phyloP scores from a whole-genome alignment of 2,888 invertebrate species.

The Perizoma affinitatum region DNA sequence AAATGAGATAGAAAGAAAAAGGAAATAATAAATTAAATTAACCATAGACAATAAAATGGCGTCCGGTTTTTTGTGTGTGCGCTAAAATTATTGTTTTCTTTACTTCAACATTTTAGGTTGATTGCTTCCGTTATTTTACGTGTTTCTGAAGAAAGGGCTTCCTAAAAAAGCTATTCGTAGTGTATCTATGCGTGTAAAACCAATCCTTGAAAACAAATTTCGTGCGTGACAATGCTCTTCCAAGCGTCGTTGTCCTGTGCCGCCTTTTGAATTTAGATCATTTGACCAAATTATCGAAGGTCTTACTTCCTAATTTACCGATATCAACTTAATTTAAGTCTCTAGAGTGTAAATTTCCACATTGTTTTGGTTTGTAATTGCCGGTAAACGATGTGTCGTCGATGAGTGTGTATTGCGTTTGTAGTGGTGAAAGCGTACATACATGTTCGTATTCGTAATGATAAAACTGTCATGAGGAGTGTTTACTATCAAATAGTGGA shows the following conservation, averaged over 20 bases:
- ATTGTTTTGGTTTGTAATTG: conserved; percentile 42
- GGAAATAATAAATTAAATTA: conserved; percentile 34
- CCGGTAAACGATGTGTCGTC: conserved; percentile 66
- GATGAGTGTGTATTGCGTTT: conserved; percentile 75
- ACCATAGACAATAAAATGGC: conserved; percentile 84
- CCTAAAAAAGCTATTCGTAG: conserved; percentile 46
- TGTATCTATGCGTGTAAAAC: conserved; percentile 43
- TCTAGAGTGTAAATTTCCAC: conserved; percentile 48
- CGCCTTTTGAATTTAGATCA: conserved; percentile 72
- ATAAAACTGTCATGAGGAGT: conserved; percentile 80
- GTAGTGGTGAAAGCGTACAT: conserved; percentile 81
- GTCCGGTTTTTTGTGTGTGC: conserved; percentile 83
- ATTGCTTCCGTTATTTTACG: conserved; percentile 42
- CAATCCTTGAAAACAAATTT: conserved; percentile 50
- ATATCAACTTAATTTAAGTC: conserved; percentile 40
- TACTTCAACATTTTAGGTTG: conserved; percentile 52
- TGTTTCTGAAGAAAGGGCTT: conserved; percentile 40
- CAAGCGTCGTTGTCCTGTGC: conserved; percentile 78
- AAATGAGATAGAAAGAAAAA: conserved; percentile 44
- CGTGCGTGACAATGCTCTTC: conserved; percentile 71
- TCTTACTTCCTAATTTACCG: conserved; percentile 49
- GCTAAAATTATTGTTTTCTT: conserved; percentile 79
- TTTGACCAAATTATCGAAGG: conserved; percentile 60
- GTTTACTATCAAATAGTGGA: conserved; percentile 78
- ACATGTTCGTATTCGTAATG: conserved; percentile 76